Evolutionary conservation across 2,113 vertebrate species (phyloP), one percentile per base, ranked within the genome.

Genomic region (Poecilia latipinna): DNA sequence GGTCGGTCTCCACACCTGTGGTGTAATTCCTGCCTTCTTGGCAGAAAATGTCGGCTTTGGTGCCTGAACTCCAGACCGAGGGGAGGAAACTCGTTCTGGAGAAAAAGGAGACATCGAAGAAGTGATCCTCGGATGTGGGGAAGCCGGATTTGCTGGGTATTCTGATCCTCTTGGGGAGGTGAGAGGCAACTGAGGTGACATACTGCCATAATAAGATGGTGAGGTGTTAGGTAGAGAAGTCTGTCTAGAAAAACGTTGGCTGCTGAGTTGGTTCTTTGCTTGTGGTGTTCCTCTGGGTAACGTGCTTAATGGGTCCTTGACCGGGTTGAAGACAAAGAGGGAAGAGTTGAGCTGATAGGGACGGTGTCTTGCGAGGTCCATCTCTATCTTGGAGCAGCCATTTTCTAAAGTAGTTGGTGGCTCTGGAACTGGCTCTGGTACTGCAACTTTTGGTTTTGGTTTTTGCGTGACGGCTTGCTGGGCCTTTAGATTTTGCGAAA

Each of bases 1-100:
- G 86, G 95, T 96, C 83, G 98, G 98, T 92, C 94, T 98, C 97
- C 98, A 99, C 97, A 99, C 98, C 97, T 99, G 98, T 3, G 97
- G 93, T 88, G 96, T 94, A 66, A 99, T 96, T 70, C 97, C 98
- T 2, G 95, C 96, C 4, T 94, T 97, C 91, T 95, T 95, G 82
- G 98, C 95, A 82, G 96, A 98, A 94, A 97, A 99, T 22, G 94
- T 96, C 19, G 98, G 98, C 74, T 96, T 94, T 24, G 98, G 97
- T 7, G 96, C 95, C 85, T 98, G 97, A 82, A 94, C 80, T 24
- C 82, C 89, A 0, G 86, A 93, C 48, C 95, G 91, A 4, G 96
- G 94, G 0, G 96, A 95, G 83, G 95, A 94, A 19, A 94, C 93
- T 79, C 90, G 91, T 70, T 95, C 95, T 35, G 92, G 91, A 78